Conservation (phyloP, 2,888 invertebrate species). For the Plagiodera versicolora region DNA sequence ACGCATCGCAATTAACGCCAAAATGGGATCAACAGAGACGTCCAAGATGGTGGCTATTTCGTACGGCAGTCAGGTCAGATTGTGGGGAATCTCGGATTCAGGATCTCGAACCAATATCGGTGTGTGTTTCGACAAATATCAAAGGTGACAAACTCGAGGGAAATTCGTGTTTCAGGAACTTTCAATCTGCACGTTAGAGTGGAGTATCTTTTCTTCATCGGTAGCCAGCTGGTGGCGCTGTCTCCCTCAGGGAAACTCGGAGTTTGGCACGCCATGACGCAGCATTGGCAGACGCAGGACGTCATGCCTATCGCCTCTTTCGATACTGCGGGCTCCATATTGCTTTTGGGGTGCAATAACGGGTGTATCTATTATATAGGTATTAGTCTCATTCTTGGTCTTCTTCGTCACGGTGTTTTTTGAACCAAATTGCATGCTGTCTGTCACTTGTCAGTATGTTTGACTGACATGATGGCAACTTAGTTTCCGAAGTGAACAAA, state of each 20-base stretch:
- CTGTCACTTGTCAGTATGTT: too few relatives aligned
- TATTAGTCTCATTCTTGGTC: too few relatives aligned
- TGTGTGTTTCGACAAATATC: slow-evolving; percentile 32
- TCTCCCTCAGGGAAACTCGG: slow-evolving; percentile 92
- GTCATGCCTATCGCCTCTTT: slow-evolving; percentile 94
- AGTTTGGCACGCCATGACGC: slow-evolving; percentile 99
- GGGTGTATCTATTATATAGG: slow-evolving; percentile 97
- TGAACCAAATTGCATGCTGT: too few relatives aligned
- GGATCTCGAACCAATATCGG: slow-evolving; percentile 75
- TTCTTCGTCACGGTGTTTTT: too few relatives aligned
- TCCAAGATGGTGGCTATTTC: slow-evolving; percentile 84
- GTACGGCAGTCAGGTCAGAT: slow-evolving; percentile 72
- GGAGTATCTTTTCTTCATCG: slow-evolving; percentile 96
- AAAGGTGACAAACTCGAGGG: neutral
- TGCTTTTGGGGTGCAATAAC: slow-evolving; percentile 92
- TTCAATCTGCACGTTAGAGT: slow-evolving; percentile 91
- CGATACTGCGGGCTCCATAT: slow-evolving; percentile 95
- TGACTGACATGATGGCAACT: too few relatives aligned
- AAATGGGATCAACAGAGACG: slow-evolving; percentile 62
- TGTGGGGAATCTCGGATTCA: slow-evolving; percentile 81
- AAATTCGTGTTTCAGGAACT: slow-evolving; percentile 69
- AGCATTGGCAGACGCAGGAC: slow-evolving; percentile 98
- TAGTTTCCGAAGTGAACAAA: too few relatives aligned
- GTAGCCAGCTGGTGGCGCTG: slow-evolving; percentile 95
- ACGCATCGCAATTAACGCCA: slow-evolving; percentile 85